phyloP scores from a whole-genome alignment of 1,140 invertebrate genomes.

The Zaprionus davidi region DNA sequence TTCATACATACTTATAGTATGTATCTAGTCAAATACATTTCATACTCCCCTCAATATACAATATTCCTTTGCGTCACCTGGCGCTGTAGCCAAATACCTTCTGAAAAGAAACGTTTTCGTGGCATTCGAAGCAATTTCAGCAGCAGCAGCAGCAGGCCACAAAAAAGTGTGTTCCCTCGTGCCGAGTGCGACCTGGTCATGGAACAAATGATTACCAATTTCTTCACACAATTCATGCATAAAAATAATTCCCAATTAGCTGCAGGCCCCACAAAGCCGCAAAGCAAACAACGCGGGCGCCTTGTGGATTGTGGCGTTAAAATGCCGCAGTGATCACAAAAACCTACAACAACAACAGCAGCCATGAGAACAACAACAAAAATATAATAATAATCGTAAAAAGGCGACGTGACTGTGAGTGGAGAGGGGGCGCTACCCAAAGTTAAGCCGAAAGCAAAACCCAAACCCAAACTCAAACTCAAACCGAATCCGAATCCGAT shows the following conservation, averaged over 20 bases:
- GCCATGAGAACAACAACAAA: constrained; percentile 33
- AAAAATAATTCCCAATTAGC: constrained; percentile 83
- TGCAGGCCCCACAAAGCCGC: constrained; percentile 51
- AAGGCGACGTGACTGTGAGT: constrained; percentile 41
- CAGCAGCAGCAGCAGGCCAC: not conserved
- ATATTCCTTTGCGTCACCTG: constrained; percentile 3
- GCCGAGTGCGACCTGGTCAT: constrained; percentile 2
- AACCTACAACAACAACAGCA: constrained; percentile 48
- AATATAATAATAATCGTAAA: constrained; percentile 80
- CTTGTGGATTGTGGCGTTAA: constrained; percentile 57
- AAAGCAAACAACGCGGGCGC: constrained; percentile 57
- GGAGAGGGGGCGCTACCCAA: constrained; percentile 13
- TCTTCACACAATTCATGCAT: constrained; percentile 82
- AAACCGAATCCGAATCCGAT: constrained; percentile 29
- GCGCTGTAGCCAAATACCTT: not conserved
- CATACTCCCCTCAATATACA: not conserved
- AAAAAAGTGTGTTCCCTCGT: not conserved
- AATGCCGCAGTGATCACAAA: constrained; percentile 72
- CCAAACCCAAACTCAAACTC: constrained; percentile 32
- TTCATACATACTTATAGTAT: too few species aligned
- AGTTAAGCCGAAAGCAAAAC: constrained; percentile 36
- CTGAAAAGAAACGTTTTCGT: not conserved
- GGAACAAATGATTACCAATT: constrained; percentile 77
- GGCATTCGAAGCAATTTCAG: not conserved
- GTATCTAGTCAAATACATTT: too few species aligned